These are phyloP conservation scores for Nemurella pictetii DNA, from an alignment of 2,888 invertebrate species.

Conservation along the genomic window DNA sequence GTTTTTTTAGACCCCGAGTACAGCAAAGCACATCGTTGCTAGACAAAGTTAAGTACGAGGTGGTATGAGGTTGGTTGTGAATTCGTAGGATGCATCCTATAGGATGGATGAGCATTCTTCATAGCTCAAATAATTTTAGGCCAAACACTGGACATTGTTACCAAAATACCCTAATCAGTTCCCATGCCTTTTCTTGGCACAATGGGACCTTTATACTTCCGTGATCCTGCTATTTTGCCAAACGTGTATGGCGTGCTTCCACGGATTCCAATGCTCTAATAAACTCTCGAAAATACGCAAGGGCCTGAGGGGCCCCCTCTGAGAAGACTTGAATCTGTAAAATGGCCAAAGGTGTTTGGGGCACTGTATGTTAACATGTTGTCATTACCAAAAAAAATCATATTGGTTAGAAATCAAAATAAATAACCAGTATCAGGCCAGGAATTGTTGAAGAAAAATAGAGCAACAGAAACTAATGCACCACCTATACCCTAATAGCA, in stretches of 20 bases:
- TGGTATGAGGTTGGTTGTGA: no score
- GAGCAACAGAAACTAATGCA: no score
- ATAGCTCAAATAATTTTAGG: no score
- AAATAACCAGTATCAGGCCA: neutral
- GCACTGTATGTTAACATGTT: no score
- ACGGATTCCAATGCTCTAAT: neutral
- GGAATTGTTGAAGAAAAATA: no score
- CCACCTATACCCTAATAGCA: no score
- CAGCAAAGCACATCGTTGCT: neutral
- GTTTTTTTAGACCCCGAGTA: neutral
- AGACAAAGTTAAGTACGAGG: neutral
- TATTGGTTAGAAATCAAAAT: no score
- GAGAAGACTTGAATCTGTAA: no score
- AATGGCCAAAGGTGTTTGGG: neutral
- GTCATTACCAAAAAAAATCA: neutral
- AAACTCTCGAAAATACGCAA: neutral
- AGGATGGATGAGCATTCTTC: no score
- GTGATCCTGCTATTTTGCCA: neutral
- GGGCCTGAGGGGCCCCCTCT: no score
- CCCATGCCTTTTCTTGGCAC: neutral
- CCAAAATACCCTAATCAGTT: neutral
- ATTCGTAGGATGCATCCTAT: no score
- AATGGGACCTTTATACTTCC: neutral
- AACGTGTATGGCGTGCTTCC: neutral
- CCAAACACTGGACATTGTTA: neutral